Percentiles rank a stretch among this genome's conserved stretches.
phyloP scores from a whole-genome alignment of 1,140 invertebrate species.

The Drosophila santomea region DNA sequence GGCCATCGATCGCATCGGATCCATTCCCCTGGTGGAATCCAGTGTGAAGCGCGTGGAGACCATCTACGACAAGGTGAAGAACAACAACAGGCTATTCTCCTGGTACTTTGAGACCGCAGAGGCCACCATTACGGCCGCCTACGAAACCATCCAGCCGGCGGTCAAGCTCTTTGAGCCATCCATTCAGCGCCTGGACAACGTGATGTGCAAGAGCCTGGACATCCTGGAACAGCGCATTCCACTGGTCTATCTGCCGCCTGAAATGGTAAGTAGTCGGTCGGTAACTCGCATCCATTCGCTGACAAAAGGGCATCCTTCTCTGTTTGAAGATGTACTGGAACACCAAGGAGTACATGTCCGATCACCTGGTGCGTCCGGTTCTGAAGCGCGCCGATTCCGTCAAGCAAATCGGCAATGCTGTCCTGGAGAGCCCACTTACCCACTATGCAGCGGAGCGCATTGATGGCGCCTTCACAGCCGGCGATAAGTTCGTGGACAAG shows the following conservation, averaged over 20 bases:
- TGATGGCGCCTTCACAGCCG: constrained; percentile 89
- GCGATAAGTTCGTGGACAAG: constrained; percentile 92
- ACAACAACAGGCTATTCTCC: constrained; percentile 87
- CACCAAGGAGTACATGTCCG: constrained; percentile 90
- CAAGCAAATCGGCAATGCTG: constrained; percentile 89
- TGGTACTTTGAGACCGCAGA: constrained; percentile 91
- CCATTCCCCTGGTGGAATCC: constrained; percentile 90
- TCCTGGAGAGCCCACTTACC: constrained; percentile 88
- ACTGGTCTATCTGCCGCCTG: constrained; percentile 90
- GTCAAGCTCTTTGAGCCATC: constrained; percentile 89
- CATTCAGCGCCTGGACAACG: constrained; percentile 89
- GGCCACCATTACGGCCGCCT: constrained; percentile 87
- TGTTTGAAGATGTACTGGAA: constrained; percentile 89
- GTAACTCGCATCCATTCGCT: constrained; percentile 31
- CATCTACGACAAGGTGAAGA: constrained; percentile 89
- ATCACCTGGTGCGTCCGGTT: constrained; percentile 88
- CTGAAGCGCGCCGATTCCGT: constrained; percentile 91
- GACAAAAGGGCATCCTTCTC: constrained; percentile 56
- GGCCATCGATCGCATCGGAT: constrained; percentile 88
- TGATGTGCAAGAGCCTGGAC: constrained; percentile 91
- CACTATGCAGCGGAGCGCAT: constrained; percentile 89
- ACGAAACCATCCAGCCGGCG: constrained; percentile 89
- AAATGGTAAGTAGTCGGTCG: constrained; percentile 87
- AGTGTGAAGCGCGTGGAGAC: constrained; percentile 89
- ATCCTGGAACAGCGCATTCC: constrained; percentile 91